Evolutionary conservation across 2,888 invertebrate species (phyloP), one percentile per base, ranked within the genome.

Genomic region (Empis livida): DNA sequence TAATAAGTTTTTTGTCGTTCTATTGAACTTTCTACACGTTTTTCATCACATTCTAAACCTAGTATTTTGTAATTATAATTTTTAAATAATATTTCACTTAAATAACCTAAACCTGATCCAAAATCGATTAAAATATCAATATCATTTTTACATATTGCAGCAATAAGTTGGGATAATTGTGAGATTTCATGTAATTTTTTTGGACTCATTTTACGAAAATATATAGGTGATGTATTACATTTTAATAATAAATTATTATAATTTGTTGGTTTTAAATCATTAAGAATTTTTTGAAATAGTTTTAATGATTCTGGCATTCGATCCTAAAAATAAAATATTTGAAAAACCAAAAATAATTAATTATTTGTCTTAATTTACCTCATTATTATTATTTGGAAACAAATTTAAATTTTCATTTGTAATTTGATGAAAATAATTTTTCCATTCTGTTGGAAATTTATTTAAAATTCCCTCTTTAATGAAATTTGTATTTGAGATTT

Each of bases 101-200:
- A 68, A 59, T 87, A 85, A 1, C 87, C 87, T 71, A 86, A 67
- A 8, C 87, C 87, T 14, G 80, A 77, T 13, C 87, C 87, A 56
- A 87, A 73, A 64, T 87, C 87, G 1, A 87, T 72, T 16, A 87
- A 68, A 2, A 74, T 65, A 43, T 73, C 62, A 48, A 77, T 73
- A 9, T 67, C 61, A 9, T 65, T 54, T n/a, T 59, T 55, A 56
- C 61, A 60, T 13, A 55, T 51, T 1, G 47, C 48, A 16, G 57
- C 23, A 42, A 70, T 61, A 8, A 78, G 67, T 31, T 73, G 67
- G 2, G 81, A 75, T 43, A 87, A 64, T 54, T 74, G 68, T 11
- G 73, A 55, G 42, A 87, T 80, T 70, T 87, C 87, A 53, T 86
- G 83, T 50, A 72, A 72, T 61, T 87, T 87, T 58, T 87, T 87